These are phyloP conservation scores for Drosophila neotestacea DNA, from an alignment of 2,888 invertebrate genomes.

Conservation along the genomic window DNA sequence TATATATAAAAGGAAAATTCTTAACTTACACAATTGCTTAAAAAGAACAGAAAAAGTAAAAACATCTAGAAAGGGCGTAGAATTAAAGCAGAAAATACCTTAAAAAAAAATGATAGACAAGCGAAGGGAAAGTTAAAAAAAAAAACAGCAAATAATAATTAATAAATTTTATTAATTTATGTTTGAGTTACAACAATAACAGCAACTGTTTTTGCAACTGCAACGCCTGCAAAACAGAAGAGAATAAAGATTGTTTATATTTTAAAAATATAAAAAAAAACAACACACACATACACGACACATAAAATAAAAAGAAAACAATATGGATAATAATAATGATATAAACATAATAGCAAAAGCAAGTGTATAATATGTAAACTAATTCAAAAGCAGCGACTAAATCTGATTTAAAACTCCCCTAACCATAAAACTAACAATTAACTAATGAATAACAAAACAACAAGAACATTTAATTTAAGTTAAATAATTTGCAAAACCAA, in stretches of 20 bases:
- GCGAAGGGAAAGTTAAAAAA: neutral
- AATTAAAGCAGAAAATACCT: conserved; percentile 42
- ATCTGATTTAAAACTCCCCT: conserved; percentile 50
- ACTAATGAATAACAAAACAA: conserved; percentile 35
- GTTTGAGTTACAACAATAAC: conserved; percentile 9
- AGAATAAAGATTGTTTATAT: conserved; percentile 84
- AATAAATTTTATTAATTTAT: conserved; percentile 30
- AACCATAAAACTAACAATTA: conserved; percentile 18
- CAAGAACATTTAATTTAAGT: conserved; percentile 57
- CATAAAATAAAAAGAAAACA: neutral
- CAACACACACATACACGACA: conserved; percentile 20
- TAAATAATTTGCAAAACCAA: conserved; percentile 50
- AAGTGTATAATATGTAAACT: conserved; percentile 63
- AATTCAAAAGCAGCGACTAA: conserved; percentile 51
- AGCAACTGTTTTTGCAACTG: conserved; percentile 33
- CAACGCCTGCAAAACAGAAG: conserved; percentile 73
- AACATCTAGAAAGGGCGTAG: conserved; percentile 28
- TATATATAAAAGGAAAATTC: conserved; percentile 33
- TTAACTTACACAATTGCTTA: conserved; percentile 45
- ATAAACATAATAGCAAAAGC: conserved; percentile 29
- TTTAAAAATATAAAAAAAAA: conserved; percentile 76
- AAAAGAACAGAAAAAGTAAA: conserved; percentile 25
- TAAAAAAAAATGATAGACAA: conserved; percentile 17
- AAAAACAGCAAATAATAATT: conserved; percentile 2
- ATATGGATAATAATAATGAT: conserved; percentile 37